phyloP scores from a whole-genome alignment of 1,140 invertebrate species.

The Palaemon carinicauda region DNA sequence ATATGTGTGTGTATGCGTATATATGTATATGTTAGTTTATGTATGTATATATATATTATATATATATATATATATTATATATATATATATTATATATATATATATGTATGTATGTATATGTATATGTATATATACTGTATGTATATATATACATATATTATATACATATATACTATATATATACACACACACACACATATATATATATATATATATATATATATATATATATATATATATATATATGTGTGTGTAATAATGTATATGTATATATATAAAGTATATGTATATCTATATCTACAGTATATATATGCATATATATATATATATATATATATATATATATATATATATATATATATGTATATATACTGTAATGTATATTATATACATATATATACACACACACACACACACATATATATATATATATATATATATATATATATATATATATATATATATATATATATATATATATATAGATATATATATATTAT shows the following conservation, averaged over 20 bases:
- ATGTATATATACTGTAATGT: no score
- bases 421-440: no score
- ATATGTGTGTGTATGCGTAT: neutral
- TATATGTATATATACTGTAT: no score
- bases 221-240: constrained; percentile 7
- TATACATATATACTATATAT: neutral
- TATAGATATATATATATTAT: no score
- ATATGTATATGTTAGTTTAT: neutral
- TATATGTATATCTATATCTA: no score
- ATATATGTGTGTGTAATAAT: constrained; percentile 1
- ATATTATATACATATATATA: no score
- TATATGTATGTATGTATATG: neutral
- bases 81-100: constrained; percentile 20
- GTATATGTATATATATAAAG: neutral
- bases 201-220: neutral
- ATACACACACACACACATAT: neutral
- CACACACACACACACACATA: no score
- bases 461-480: no score
- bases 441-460: no score
- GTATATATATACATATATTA: neutral
- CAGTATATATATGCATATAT: neutral
- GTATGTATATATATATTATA: neutral
- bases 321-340: neutral
- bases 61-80: constrained; percentile 8
- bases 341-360: neutral